These are phyloP conservation scores for Branchipolynoe longqiensis DNA, from an alignment of 2,888 invertebrate genomes.

Conservation along the genomic window DNA sequence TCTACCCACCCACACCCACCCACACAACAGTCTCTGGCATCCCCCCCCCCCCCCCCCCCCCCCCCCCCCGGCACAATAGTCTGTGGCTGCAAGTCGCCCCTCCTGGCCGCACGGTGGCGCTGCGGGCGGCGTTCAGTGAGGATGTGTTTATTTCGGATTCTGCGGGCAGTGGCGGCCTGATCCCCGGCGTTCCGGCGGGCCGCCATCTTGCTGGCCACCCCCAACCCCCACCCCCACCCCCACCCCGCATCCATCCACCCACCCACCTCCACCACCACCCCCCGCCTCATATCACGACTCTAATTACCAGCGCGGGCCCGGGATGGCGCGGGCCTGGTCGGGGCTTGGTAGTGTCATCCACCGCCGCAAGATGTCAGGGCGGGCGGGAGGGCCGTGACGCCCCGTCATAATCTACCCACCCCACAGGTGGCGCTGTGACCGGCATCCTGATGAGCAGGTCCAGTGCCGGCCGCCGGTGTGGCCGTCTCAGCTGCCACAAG, in stretches of 20 bases:
- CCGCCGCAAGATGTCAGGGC: slow-evolving; percentile 42
- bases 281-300: slow-evolving; percentile 23
- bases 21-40: neutral
- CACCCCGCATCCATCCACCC: too few relatives aligned
- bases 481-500: neutral
- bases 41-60: neutral
- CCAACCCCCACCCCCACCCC: too few relatives aligned
- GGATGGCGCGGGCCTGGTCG: neutral
- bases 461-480: slow-evolving; percentile 4
- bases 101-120: neutral
- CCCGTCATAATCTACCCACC: slow-evolving; percentile 25
- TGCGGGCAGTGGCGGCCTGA: neutral
- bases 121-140: slow-evolving; percentile 24
- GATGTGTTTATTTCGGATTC: slow-evolving; percentile 44
- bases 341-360: slow-evolving; percentile 14
- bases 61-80: neutral
- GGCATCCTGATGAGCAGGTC: slow-evolving; percentile 30
- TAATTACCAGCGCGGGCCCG: slow-evolving; percentile 19
- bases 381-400: neutral
- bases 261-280: too few relatives aligned
- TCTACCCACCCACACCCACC: neutral
- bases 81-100: slow-evolving; percentile 13
- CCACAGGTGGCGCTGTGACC: slow-evolving; percentile 47
- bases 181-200: slow-evolving; percentile 2
- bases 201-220: slow-evolving; percentile 38